Base-by-base conservation (phyloP, 2,113 vertebrate genomes). In the Colaptes auratus region DNA sequence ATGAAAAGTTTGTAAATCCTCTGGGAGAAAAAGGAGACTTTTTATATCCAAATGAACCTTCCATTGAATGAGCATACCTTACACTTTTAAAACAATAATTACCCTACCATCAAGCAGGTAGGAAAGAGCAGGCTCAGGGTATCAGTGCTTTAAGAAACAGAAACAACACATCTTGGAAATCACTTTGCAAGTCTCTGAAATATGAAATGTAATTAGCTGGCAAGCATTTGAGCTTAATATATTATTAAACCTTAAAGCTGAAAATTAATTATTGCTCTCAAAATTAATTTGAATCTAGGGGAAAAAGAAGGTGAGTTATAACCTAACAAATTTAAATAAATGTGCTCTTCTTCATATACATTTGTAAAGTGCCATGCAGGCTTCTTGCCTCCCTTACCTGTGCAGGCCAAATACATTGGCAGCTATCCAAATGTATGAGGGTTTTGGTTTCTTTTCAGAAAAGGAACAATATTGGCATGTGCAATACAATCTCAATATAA, bases 221-320 rank as follows among this genome's bases (percentile, higher is more conserved):
- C 59, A 53, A 92, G 74, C 89, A 91, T 87, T 80, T 87, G 71
- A 82, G 73, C 31, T 60, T 76, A 89, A 92, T 88, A 82, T 82
- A 78, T 94, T 93, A 93, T 93, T 92, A 95, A 94, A 91, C 30
- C 21, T 55, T 85, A 60, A 93, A 88, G 58, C 50, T 86, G 66
- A 90, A 95, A 94, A 92, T 94, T 95, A 97, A 96, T 94, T 93
- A 90, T 84, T 94, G 15, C 42, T 72, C 76, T 69, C 18, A 87
- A 76, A 59, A 79, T 82, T 82, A 94, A 93, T 95, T 92, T 96
- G 44, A 89, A 85, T 77, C 63, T 42, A 63, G 25, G 17, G 55
- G 56, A 79, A 93, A 91, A 91, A 69, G 33, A 76, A 82, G 59
- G 53, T 88, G 77, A 91, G 16, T 3, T 81, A 71, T 69, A 88